Conservation (phyloP, 2,888 invertebrate genomes). For the Panzeria rudis region DNA sequence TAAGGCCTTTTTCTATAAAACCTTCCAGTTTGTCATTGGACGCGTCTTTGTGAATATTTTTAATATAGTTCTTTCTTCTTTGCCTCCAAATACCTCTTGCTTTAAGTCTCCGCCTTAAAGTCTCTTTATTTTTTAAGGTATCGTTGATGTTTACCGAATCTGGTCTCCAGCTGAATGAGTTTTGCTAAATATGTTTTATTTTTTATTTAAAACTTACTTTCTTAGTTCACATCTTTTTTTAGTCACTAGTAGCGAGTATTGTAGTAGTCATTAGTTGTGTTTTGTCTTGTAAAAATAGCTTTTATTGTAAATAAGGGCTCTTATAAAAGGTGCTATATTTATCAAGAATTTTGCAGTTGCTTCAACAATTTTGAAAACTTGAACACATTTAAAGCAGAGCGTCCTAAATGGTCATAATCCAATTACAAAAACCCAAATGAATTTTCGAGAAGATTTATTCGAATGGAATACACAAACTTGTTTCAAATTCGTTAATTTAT, state of each 20-base stretch:
- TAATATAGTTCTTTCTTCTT: slow-evolving; percentile 10
- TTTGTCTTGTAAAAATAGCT: slow-evolving; percentile 41
- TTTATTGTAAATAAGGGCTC: slow-evolving; percentile 16
- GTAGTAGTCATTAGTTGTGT: slow-evolving; percentile 46
- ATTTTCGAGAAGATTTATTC: not conserved
- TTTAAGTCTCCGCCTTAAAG: slow-evolving; percentile 38
- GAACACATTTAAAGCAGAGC: slow-evolving; percentile 20
- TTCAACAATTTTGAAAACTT: slow-evolving; percentile 28
- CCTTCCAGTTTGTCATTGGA: slow-evolving; percentile 9
- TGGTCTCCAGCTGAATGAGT: slow-evolving; percentile 51
- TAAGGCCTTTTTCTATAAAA: slow-evolving; percentile 5
- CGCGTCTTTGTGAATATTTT: slow-evolving; percentile 8
- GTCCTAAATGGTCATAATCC: slow-evolving; percentile 12
- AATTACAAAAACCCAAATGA: not conserved
- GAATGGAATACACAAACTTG: no score
- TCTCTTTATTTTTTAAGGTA: slow-evolving; percentile 16
- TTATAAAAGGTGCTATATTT: slow-evolving; percentile 18
- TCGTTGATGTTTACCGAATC: slow-evolving; percentile 10
- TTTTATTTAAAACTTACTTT: slow-evolving; percentile 65
- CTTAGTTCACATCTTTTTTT: slow-evolving; percentile 47
- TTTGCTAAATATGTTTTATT: slow-evolving; percentile 58
- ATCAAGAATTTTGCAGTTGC: slow-evolving; percentile 8
- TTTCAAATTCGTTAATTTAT: no score
- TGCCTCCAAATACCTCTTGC: slow-evolving; percentile 13
- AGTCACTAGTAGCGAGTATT: slow-evolving; percentile 26